A percentile compares a stretch with the other conserved stretches of the same genome.
Conservation (phyloP, 2,888 invertebrate genomes). For the Drosophila percnosoma region DNA sequence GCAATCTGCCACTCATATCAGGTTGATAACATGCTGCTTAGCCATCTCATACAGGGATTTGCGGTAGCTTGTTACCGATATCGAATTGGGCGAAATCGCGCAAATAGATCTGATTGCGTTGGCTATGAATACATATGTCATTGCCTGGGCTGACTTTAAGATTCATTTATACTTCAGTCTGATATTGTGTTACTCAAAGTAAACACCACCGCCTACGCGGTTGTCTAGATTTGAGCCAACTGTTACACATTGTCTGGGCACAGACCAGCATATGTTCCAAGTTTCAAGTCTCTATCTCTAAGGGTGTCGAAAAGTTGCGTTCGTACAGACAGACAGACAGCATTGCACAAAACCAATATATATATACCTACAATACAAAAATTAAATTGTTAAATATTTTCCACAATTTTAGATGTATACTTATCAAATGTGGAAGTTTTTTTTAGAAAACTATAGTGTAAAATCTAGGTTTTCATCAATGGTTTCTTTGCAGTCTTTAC, state of each 20-base stretch:
- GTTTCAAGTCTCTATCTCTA: too few species aligned
- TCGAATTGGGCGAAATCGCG: background rate
- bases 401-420: background rate
- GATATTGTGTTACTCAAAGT: background rate
- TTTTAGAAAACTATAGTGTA: background rate
- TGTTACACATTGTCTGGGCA: background rate
- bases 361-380: too few species aligned
- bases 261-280: too few species aligned
- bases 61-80: background rate
- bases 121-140: too few species aligned
- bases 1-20: background rate
- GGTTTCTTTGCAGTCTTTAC: background rate
- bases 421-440: background rate
- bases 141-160: too few species aligned
- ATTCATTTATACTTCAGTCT: too few species aligned
- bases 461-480: background rate
- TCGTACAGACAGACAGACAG: too few species aligned
- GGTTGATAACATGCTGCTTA: background rate
- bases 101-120: too few species aligned
- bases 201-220: background rate
- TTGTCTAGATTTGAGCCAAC: background rate
- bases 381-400: background rate
- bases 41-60: background rate
- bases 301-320: too few species aligned
- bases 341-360: too few species aligned